These are phyloP conservation scores for Hystrix brachyura DNA, from an alignment of 2,113 vertebrate species.

Conservation along the genomic window DNA sequence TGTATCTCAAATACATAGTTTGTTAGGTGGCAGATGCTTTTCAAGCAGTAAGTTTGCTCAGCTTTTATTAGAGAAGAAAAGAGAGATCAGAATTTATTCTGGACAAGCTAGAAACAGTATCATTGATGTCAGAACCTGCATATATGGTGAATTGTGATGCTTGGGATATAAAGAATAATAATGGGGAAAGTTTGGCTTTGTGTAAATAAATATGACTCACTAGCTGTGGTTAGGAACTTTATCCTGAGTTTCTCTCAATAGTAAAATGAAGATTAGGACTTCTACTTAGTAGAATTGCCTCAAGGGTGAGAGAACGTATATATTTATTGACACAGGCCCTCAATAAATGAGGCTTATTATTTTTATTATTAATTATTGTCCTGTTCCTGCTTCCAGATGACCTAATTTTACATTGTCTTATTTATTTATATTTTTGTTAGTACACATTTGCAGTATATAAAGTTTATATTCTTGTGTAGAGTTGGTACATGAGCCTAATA, in stretches of 20 bases:
- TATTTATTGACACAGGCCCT: conserved; percentile 13
- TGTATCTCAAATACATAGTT: neutral
- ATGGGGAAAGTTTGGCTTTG: neutral
- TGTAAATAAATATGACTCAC: conserved; percentile 1
- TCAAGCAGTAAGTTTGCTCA: conserved; percentile 1
- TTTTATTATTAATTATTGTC: neutral
- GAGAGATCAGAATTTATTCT: conserved; percentile 31
- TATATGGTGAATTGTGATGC: conserved; percentile 33
- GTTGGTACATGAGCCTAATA: neutral
- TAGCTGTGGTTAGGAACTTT: conserved; percentile 35
- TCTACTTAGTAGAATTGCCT: neutral
- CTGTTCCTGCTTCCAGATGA: conserved; percentile 11
- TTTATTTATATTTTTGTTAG: neutral
- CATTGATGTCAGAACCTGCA: neutral
- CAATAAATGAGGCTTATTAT: neutral
- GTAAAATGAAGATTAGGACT: conserved; percentile 36
- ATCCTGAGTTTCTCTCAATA: conserved; percentile 29
- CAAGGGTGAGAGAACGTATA: conserved; percentile 12
- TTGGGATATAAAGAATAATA: neutral
- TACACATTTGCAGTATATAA: neutral
- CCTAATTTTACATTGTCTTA: conserved; percentile 52
- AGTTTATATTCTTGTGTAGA: neutral
- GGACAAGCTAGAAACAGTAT: conserved; percentile 30
- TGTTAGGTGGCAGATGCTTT: conserved; percentile 9
- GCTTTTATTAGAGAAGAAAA: conserved; percentile 24